These are phyloP conservation scores for Corythornis vintsioides DNA, from an alignment of 2,113 vertebrate genomes.

Conservation along the genomic window DNA sequence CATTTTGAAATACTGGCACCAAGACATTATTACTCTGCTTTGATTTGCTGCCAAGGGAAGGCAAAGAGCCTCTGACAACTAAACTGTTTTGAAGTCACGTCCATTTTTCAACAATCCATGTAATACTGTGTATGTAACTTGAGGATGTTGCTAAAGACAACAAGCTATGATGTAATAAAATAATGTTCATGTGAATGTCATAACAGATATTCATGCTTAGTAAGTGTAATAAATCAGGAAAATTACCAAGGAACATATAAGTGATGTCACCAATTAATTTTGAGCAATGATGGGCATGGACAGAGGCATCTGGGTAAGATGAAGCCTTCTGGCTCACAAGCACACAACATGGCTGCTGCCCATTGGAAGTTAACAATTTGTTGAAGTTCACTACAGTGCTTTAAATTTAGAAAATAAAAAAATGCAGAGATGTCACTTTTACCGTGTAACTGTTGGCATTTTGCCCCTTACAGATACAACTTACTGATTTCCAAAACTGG, in stretches of 20 bases:
- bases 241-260: background rate
- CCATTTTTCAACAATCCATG: background rate
- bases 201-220: background rate
- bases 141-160: background rate
- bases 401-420: background rate
- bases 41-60: conserved; percentile 41
- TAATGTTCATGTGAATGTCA: background rate
- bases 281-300: background rate
- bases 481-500: background rate
- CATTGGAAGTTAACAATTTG: background rate
- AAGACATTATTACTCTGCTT: conserved; percentile 17
- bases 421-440: background rate
- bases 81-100: background rate
- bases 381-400: background rate
- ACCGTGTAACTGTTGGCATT: background rate
- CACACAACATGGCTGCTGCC: background rate
- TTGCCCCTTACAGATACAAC: background rate
- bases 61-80: background rate
- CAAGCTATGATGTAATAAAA: background rate
- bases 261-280: background rate
- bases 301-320: background rate
- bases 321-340: background rate
- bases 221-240: background rate
- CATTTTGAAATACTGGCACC: conserved; percentile 26
- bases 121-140: background rate